Evolutionary conservation across 1,140 invertebrate genomes (phyloP).

Genomic region (Mactra quadrangularis): DNA sequence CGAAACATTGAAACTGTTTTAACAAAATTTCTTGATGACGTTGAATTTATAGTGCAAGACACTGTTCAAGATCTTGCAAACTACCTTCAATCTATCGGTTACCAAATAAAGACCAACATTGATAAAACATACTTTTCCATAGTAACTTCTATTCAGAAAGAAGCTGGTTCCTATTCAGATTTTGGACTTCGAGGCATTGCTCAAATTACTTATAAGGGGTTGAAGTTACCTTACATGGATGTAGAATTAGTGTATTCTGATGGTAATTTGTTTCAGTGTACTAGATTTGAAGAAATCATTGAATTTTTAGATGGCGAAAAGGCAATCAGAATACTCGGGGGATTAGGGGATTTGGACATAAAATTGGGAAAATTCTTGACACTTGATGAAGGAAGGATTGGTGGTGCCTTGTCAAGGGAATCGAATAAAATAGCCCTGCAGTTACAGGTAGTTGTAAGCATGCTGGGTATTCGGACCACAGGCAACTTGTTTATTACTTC

Average conservation of each 20-base stretch:
- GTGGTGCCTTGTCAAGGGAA: neutral
- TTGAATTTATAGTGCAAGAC: neutral
- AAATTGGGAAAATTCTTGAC: constrained; percentile 8
- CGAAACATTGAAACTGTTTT: neutral
- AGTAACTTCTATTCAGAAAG: neutral
- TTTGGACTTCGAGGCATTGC: constrained; percentile 43
- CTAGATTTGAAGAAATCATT: constrained; percentile 16
- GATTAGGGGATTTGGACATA: neutral
- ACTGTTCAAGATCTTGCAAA: neutral
- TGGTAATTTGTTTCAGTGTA: constrained; percentile 6
- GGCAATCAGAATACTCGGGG: constrained; percentile 17
- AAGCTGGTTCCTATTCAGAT: neutral
- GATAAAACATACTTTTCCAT: neutral
- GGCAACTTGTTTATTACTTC: constrained; percentile 10
- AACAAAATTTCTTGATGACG: neutral
- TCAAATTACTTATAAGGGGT: neutral
- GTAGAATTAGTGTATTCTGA: constrained; percentile 37
- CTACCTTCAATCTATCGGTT: neutral
- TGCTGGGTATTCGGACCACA: constrained; percentile 20
- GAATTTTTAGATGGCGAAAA: constrained; percentile 4
- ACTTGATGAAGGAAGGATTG: constrained; percentile 1
- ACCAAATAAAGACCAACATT: neutral
- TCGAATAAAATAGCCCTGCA: neutral
- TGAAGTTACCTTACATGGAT: constrained; percentile 14
- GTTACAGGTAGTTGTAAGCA: neutral